Evolutionary conservation across 2,113 vertebrate species (phyloP), one percentile per base, ranked within the genome.

Genomic region (Coptodon bakossiorum): DNA sequence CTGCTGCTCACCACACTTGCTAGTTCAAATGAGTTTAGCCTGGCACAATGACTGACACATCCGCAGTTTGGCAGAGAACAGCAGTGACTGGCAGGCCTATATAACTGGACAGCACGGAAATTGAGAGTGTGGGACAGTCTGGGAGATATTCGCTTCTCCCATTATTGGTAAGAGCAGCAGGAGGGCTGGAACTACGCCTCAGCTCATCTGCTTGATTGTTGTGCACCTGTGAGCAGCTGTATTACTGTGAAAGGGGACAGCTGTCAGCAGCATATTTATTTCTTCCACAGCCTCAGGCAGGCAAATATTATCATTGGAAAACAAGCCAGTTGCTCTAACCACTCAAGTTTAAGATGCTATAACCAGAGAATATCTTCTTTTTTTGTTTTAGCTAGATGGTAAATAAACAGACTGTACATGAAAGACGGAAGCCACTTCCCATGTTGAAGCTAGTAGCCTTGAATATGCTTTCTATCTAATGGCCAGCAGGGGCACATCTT

Each of bases 191-290:
- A 78, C 43, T 52, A n/a, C 73, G 63, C 56, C 81, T 61, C 79
- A 13, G 71, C 87, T 89, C 87, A 86, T 86, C 40, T 86, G 82
- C 61, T 63, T 71, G 76, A 86, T 78, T 81, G 90, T 85, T 79
- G 73, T 88, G 90, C 83, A 88, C 85, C 92, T 84, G 86, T 10
- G 85, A 89, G 86, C 84, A 83, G 54, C 88, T 83, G 91, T 57
- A 76, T 81, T 29, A 38, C 88, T 13, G 38, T 36, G 71, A 54
- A 82, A 45, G 86, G 68, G 50, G 53, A 68, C 84, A 76, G 87
- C 57, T 89, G 85, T 91, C 86, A 84, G 29, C 80, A 7, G 19
- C 54, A 85, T 31, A 54, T 86, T 27, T 16, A 19, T 56, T 76
- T 56, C 80, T 14, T 34, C 38, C 61, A 22, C 50, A 50, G 63